These are phyloP conservation scores for Porites lobata DNA, from an alignment of 92 coral and sea anemone species.

Conservation along the genomic window DNA sequence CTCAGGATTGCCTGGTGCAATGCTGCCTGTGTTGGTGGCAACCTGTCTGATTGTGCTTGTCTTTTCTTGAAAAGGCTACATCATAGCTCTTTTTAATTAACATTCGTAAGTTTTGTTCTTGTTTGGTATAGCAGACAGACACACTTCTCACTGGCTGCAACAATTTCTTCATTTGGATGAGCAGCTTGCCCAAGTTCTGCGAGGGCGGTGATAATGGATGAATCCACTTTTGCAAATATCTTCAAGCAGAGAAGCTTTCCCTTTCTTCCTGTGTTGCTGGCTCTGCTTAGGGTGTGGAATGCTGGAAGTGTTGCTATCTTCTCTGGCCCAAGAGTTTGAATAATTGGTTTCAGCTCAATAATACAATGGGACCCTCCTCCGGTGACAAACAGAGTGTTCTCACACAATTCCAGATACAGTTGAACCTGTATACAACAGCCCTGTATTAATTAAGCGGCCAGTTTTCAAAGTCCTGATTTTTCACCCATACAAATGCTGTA, in stretches of 20 bases:
- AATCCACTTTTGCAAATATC: not conserved
- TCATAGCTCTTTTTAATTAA: not conserved
- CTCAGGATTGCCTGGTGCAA: slow-evolving; percentile 10
- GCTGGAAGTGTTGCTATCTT: slow-evolving; percentile 44
- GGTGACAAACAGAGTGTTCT: slow-evolving; percentile 29
- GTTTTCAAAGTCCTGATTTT: no score
- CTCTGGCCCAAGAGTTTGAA: slow-evolving; percentile 36
- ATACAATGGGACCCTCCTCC: slow-evolving; percentile 27
- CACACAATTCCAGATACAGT: slow-evolving; percentile 36
- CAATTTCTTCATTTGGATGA: not conserved
- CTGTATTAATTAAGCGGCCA: no score
- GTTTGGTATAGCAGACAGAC: slow-evolving; percentile 23
- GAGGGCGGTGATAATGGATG: not conserved
- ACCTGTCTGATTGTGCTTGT: slow-evolving; percentile 3
- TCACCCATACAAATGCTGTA: no score
- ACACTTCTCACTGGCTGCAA: not conserved
- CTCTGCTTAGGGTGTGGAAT: slow-evolving; percentile 40
- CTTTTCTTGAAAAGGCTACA: slow-evolving; percentile 13
- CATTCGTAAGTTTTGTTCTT: not conserved
- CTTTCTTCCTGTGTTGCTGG: not conserved
- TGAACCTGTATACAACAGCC: no score
- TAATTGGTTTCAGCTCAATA: slow-evolving; percentile 34
- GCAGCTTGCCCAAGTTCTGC: slow-evolving; percentile 13
- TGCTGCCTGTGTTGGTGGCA: slow-evolving; percentile 27
- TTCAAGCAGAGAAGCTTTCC: slow-evolving; percentile 30